Conservation (phyloP, 2,113 vertebrate species). For the Cochlearius cochlearius region DNA sequence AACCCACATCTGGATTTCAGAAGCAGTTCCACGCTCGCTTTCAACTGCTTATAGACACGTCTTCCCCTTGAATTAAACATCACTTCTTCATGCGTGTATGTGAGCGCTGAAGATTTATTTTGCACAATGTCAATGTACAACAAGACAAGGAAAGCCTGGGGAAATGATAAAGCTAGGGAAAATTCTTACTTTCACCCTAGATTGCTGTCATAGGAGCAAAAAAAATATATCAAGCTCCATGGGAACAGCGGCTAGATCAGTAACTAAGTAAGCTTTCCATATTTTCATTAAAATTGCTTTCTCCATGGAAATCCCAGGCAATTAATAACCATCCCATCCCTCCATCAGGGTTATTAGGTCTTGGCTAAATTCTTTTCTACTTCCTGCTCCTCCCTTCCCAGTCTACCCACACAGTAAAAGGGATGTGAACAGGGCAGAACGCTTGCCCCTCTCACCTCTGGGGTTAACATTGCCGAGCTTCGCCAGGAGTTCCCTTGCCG, state of each 20-base stretch:
- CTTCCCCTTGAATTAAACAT: background rate
- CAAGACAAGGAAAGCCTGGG: background rate
- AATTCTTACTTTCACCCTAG: background rate
- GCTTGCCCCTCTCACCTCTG: background rate
- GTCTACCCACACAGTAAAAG: background rate
- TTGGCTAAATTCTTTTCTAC: background rate
- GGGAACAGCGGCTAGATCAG: background rate
- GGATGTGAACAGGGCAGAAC: background rate
- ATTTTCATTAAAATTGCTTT: background rate
- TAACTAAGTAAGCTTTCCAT: background rate
- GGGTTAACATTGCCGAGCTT: background rate
- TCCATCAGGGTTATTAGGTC: background rate
- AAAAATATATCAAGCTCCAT: background rate
- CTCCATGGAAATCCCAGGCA: background rate
- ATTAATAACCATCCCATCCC: background rate
- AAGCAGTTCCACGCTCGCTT: background rate
- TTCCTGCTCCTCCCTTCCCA: constrained; percentile 20
- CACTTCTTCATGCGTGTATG: background rate
- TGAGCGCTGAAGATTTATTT: background rate
- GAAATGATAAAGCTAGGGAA: background rate
- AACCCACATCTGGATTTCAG: background rate
- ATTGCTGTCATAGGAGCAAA: background rate
- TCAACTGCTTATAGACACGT: background rate
- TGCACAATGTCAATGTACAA: background rate
- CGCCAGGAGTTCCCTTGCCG: background rate